Evolutionary conservation across 1,140 invertebrate genomes (phyloP).

Genomic region (Acromyrmex charruanus): DNA sequence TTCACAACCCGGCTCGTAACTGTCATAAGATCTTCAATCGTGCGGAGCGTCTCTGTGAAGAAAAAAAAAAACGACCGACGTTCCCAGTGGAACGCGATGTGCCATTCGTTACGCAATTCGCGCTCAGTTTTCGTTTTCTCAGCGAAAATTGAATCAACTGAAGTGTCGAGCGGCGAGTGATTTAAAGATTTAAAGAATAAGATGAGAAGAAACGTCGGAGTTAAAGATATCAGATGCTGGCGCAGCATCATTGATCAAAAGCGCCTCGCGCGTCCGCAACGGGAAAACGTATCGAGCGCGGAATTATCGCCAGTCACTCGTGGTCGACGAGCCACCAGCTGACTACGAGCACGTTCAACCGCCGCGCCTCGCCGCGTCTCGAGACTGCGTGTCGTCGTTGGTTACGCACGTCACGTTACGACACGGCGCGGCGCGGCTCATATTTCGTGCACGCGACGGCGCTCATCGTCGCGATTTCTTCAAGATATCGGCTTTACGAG

Average conservation of each 20-base stretch:
- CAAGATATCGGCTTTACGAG: background rate
- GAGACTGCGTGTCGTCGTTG: constrained; percentile 59
- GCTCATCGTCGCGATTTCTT: background rate
- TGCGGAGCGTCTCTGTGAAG: too few relatives aligned
- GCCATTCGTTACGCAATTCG: background rate
- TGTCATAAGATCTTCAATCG: background rate
- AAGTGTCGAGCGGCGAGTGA: background rate
- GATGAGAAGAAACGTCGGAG: background rate
- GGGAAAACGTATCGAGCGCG: background rate
- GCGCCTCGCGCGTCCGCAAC: constrained; percentile 13
- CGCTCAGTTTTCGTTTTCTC: background rate
- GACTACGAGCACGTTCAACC: constrained; percentile 28
- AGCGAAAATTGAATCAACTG: background rate
- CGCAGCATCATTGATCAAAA: background rate
- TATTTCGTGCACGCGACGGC: constrained; percentile 17
- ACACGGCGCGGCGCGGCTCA: constrained; percentile 1
- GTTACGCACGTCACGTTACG: constrained; percentile 39
- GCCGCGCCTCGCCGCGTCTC: constrained; percentile 15
- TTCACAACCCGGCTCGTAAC: background rate
- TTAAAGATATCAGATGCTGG: background rate
- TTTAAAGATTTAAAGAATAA: too few relatives aligned
- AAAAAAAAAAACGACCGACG: background rate
- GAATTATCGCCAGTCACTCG: constrained; percentile 46
- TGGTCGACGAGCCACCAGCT: background rate
- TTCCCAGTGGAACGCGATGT: background rate